phyloP scores from a whole-genome alignment of 2,113 vertebrate genomes.

The Romanogobio albipinnatus region DNA sequence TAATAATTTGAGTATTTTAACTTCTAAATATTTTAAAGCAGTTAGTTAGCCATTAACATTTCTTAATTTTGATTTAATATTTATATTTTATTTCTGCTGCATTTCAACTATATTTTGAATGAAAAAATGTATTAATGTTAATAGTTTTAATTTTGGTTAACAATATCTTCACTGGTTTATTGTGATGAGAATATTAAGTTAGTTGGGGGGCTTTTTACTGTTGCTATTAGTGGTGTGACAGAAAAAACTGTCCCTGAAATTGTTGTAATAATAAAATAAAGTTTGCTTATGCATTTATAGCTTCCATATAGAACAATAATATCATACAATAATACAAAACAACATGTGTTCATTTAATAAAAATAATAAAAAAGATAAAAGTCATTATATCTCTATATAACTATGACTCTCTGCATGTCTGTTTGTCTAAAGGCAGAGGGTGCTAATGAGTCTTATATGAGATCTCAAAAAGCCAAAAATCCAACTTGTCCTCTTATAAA shows the following conservation, averaged over 20 bases:
- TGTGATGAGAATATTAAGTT: not conserved
- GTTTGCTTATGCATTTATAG: not conserved
- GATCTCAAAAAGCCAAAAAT: not conserved
- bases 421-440: slow-evolving; percentile 26
- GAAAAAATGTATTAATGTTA: not conserved
- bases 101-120: not conserved
- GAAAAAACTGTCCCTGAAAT: not conserved
- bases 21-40: not conserved
- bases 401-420: not conserved
- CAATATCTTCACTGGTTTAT: not conserved
- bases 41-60: not conserved
- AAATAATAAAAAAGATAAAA: not conserved
- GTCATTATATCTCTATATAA: not conserved
- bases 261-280: not conserved
- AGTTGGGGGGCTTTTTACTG: too few species aligned
- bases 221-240: not conserved
- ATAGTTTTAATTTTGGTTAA: not conserved
- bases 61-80: not conserved
- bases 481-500: not conserved
- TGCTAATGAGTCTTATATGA: slow-evolving; percentile 19
- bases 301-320: not conserved
- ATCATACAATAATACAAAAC: not conserved
- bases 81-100: not conserved
- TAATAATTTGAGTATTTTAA: not conserved
- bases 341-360: not conserved